Evolutionary conservation across 1,140 invertebrate genomes (phyloP).

Genomic region (Brachionus manjavacas): DNA sequence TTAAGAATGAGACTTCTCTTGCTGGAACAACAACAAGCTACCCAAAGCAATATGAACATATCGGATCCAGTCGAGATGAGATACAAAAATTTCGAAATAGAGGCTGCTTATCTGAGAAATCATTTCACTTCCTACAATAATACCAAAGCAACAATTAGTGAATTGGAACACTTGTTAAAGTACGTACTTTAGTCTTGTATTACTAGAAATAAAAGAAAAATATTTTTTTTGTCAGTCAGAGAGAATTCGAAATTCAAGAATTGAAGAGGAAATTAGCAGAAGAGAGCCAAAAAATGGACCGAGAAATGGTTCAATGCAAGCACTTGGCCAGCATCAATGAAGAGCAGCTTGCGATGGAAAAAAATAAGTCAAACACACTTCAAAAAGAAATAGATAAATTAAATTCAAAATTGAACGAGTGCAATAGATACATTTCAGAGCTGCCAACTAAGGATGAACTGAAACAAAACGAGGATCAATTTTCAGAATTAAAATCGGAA

Average conservation of each 20-base stretch:
- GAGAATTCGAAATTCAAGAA: conserved; percentile 35
- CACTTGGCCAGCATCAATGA: not conserved
- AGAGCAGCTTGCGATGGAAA: not conserved
- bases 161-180: conserved; percentile 13
- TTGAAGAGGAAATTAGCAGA: not conserved
- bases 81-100: conserved; percentile 5
- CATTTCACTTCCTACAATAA: not conserved
- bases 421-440: conserved; percentile 21
- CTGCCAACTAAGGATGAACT: conserved; percentile 17
- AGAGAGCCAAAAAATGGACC: not conserved
- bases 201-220: not conserved
- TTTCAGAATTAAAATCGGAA: not conserved
- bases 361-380: not conserved
- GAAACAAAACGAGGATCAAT: not conserved
- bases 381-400: conserved; percentile 19
- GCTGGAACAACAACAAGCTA: not conserved
- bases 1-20: not conserved
- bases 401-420: conserved; percentile 4
- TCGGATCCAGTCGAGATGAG: not conserved
- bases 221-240: not conserved
- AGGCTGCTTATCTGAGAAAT: conserved; percentile 4
- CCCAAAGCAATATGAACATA: not conserved
- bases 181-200: not conserved
- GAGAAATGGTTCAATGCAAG: not conserved
- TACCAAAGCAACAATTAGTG: not conserved